Evolutionary conservation across 2,797 vertebrate genomes (phyloP), one percentile per base, ranked within the genome.

Genomic region (Xiphophorus birchmanni): DNA sequence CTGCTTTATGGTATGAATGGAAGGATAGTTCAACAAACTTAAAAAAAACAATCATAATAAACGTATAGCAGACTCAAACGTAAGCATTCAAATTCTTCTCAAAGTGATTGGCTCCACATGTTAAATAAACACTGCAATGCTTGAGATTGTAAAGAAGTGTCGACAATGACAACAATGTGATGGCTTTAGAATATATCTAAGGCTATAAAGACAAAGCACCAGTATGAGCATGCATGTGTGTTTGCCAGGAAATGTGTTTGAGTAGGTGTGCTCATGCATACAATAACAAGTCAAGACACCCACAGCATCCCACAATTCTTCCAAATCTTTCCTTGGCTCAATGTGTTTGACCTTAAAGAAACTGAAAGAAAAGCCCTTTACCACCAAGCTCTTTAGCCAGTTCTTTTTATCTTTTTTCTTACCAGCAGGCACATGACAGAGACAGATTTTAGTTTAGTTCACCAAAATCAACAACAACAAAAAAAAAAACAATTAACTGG

Each of bases 361-460:
- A 52, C 50, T 23, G 50, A 52, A 52, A 52, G 50, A 54, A 54
- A 54, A 54, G 50, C 21, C 54, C 52, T 81, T 82, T 77, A 80
- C 80, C 78, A 82, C 80, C 65, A 78, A 81, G 54, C 77, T 80
- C 58, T 40, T 80, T 73, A 42, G 67, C 73, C 73, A 73, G 40
- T 81, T 58, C 75, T 76, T 86, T 86, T 79, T 84, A 86, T 83
- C 79, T 89, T 74, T 87, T 85, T 85, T 89, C 86, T 93, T 89
- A 92, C 90, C 87, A 76, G 48, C 76, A 80, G 29, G 75, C 84
- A 79, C 79, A 86, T 86, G 58, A 81, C 73, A 58, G 80, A 90
- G 78, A 83, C 67, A 76, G 45, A 80, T 89, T 91, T 88, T 78
- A 82, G 75, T 81, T 77, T 75, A 80, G 88, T 90, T 89, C 86